Evolutionary conservation across 30 jellyfish, hydroid and myxozoan genomes (phyloP).

Genomic region (Rhopilema esculentum): DNA sequence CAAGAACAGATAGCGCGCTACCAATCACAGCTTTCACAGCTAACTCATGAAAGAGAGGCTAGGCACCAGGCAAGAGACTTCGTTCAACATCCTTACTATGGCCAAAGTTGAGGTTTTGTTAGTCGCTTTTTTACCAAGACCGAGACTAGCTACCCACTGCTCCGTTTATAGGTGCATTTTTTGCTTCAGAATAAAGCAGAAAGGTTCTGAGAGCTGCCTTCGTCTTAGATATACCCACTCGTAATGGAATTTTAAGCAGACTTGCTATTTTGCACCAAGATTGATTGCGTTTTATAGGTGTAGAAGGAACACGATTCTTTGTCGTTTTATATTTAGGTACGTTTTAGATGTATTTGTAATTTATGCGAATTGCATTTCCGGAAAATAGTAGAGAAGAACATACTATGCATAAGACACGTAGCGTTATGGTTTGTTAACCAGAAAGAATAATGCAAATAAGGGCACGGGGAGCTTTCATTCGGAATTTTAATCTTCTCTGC

Average conservation of each 20-base stretch:
- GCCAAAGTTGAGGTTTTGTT: background rate
- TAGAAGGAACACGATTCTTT: background rate
- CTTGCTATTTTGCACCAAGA: background rate
- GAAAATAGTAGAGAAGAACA: no score
- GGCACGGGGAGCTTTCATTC: no score
- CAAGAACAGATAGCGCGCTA: slow-evolving; percentile 77
- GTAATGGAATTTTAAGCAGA: background rate
- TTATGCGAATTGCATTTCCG: no score
- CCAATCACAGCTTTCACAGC: slow-evolving; percentile 84
- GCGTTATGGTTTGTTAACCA: no score
- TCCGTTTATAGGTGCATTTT: background rate
- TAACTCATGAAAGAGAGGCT: slow-evolving; percentile 82
- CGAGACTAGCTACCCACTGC: background rate
- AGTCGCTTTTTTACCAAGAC: background rate
- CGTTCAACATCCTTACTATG: background rate
- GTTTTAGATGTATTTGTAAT: background rate
- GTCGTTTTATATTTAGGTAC: background rate
- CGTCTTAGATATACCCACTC: background rate
- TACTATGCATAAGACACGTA: no score
- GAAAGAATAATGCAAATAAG: no score
- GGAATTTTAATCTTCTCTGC: no score
- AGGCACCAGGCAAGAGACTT: slow-evolving; percentile 56
- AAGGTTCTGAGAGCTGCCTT: background rate
- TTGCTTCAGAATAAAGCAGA: background rate
- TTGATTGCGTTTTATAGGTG: background rate